These are phyloP conservation scores for Calameuta filiformis DNA, from an alignment of 2,888 invertebrate species.

Conservation along the genomic window DNA sequence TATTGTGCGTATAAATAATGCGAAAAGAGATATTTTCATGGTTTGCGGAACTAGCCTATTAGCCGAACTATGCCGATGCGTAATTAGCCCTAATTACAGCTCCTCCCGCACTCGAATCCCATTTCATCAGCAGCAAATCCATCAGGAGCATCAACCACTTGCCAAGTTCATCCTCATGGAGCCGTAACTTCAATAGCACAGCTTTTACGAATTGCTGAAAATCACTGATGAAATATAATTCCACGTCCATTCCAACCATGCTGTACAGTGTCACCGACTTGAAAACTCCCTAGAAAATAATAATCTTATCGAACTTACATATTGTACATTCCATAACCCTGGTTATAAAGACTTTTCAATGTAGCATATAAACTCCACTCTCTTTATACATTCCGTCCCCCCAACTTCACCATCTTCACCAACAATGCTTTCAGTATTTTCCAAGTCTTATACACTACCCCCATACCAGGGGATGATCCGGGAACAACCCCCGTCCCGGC, in stretches of 20 bases:
- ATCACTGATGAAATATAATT: neutral
- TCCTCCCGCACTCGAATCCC: neutral
- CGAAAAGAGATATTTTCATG: neutral
- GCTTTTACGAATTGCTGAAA: neutral
- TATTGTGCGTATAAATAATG: neutral
- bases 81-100: neutral
- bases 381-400: neutral
- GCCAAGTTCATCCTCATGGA: neutral
- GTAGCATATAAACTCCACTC: neutral
- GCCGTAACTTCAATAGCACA: neutral
- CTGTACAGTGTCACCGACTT: neutral
- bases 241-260: neutral
- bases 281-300: neutral
- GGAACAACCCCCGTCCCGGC: neutral
- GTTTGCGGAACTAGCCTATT: neutral
- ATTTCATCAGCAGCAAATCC: neutral
- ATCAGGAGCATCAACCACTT: neutral
- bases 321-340: neutral
- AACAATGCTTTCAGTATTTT: neutral
- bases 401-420: neutral
- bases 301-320: neutral
- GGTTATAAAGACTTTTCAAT: neutral
- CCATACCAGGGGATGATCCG: neutral
- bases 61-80: neutral
- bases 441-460: neutral